A percentile compares a stretch with the other conserved stretches of the same genome.
These are phyloP conservation scores for Mus pahari DNA, from an alignment of 2,113 vertebrate genomes.

Conservation along the genomic window DNA sequence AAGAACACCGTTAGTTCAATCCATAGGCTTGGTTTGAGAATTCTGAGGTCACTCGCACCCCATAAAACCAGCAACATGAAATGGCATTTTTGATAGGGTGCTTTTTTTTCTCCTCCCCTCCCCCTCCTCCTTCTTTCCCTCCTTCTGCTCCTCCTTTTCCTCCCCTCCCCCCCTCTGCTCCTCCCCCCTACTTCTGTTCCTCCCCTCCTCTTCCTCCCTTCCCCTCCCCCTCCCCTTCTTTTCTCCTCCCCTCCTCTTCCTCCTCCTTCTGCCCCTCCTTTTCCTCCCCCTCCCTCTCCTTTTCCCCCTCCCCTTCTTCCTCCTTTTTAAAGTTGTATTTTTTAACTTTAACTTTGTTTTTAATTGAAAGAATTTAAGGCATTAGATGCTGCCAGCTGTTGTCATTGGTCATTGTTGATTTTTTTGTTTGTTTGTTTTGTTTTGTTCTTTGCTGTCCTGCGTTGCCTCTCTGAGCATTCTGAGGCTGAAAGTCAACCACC, in stretches of 20 bases:
- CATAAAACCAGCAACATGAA: not conserved
- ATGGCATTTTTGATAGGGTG: not conserved
- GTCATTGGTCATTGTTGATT: too few relatives aligned
- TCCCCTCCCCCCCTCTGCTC: too few relatives aligned
- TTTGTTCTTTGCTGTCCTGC: not conserved
- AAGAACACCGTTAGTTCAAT: not conserved
- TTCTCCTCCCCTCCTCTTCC: too few relatives aligned
- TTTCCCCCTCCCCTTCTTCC: not conserved
- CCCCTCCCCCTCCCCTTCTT: too few relatives aligned
- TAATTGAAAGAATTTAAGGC: not conserved
- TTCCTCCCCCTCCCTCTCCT: not conserved
- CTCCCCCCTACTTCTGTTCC: too few relatives aligned
- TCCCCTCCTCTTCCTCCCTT: not conserved
- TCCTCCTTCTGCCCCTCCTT: too few relatives aligned
- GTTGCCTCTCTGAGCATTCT: not conserved
- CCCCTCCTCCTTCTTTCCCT: too few relatives aligned
- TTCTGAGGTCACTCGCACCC: not conserved
- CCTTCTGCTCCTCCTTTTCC: accelerated
- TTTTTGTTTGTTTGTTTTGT: too few relatives aligned
- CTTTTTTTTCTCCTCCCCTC: not conserved
- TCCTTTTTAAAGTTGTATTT: not conserved
- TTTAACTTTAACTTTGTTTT: conserved; percentile 21
- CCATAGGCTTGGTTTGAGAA: not conserved
- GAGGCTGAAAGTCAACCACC: not conserved
- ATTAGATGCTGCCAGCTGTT: not conserved